These are phyloP conservation scores for Xenopus borealis DNA, from an alignment of 2,113 vertebrate species.

Conservation along the genomic window DNA sequence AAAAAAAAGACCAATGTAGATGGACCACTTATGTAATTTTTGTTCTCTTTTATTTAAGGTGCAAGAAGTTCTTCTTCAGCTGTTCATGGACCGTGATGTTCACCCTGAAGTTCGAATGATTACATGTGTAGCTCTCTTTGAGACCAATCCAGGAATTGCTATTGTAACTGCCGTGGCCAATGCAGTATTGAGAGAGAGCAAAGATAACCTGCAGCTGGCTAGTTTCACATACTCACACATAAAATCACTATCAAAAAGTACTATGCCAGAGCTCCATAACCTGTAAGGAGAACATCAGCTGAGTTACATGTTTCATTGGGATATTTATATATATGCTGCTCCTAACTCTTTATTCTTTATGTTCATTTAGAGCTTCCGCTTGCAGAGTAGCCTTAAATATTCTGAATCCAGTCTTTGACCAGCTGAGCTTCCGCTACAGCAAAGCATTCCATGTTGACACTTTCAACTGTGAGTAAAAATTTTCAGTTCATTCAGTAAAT, in stretches of 20 bases:
- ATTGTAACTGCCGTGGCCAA: constrained; percentile 66
- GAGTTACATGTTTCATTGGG: too few species aligned
- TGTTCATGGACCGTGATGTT: constrained; percentile 67
- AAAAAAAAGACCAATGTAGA: too few species aligned
- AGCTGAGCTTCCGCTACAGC: constrained; percentile 68
- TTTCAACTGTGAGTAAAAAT: constrained; percentile 67
- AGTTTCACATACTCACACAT: constrained; percentile 80
- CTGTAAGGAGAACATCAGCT: constrained; percentile 61
- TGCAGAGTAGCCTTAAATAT: constrained; percentile 75
- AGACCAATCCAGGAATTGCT: constrained; percentile 68
- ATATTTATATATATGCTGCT: background rate
- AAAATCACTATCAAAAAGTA: constrained; percentile 71
- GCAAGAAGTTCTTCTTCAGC: constrained; percentile 69
- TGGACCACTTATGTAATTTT: too few species aligned
- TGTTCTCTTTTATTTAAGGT: constrained; percentile 57
- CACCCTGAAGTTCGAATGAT: constrained; percentile 72
- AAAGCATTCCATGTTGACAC: constrained; percentile 57
- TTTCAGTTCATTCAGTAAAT: background rate
- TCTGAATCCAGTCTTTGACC: constrained; percentile 64
- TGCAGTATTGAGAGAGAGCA: constrained; percentile 64
- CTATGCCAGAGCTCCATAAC: constrained; percentile 51
- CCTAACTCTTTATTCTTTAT: background rate
- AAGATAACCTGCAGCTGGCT: constrained; percentile 71
- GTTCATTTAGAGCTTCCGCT: constrained; percentile 67
- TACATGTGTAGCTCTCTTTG: constrained; percentile 73